Percentiles rank a stretch among this genome's conserved stretches.
Conservation (phyloP, 1,140 invertebrate genomes). For the Euborellia annulipes region DNA sequence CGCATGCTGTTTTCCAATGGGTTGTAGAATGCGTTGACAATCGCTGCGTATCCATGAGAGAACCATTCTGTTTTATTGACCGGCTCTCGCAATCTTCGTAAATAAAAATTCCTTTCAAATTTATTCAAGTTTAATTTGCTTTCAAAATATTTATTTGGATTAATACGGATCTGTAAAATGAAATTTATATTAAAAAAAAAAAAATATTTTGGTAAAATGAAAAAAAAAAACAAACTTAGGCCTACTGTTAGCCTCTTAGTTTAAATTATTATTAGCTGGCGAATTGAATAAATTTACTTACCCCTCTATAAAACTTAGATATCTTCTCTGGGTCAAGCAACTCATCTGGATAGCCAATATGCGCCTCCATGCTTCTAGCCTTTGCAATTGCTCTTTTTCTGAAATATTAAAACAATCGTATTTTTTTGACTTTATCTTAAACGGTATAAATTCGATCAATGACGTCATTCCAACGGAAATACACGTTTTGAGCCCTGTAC, state of each 20-base stretch:
- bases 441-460: no score
- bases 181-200: slow-evolving; percentile 7
- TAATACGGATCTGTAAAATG: slow-evolving; percentile 35
- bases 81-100: slow-evolving; percentile 38
- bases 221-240: slow-evolving; percentile 8
- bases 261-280: neutral
- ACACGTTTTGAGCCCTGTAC: no score
- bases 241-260: slow-evolving; percentile 20
- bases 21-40: slow-evolving; percentile 53
- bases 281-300: no score
- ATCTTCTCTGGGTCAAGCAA: slow-evolving; percentile 35
- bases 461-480: no score
- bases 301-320: slow-evolving; percentile 34
- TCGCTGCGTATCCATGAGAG: slow-evolving; percentile 40
- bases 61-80: slow-evolving; percentile 54
- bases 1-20: slow-evolving; percentile 48
- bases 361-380: slow-evolving; percentile 32
- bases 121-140: slow-evolving; percentile 41
- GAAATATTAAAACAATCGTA: no score
- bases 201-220: neutral
- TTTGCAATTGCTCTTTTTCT: slow-evolving; percentile 35
- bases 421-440: no score
- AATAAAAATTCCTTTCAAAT: slow-evolving; percentile 40
- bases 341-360: slow-evolving; percentile 43
- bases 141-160: slow-evolving; percentile 33